Evolutionary conservation across 2,797 vertebrate species (phyloP), one percentile per base, ranked within the genome.

Genomic region (Margarornis squamiger): DNA sequence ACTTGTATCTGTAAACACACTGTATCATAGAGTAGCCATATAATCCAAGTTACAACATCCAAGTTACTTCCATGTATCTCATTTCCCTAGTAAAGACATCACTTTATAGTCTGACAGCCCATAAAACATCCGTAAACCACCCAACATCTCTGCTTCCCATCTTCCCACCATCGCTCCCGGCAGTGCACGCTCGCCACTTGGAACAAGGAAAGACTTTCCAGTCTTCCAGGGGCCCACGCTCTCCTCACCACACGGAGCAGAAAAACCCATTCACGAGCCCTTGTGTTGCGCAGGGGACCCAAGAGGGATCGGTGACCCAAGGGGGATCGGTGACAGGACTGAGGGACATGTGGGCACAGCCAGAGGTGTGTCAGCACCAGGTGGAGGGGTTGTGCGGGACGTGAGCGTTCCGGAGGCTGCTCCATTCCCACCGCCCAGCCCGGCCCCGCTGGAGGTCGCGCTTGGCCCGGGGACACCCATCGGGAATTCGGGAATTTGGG

Each of bases 291-390:
- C 43, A 4, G 30, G 9, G n/a, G 32, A 19, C 19, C 6, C 39
- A 17, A 6, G 11, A 36, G n/a, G 9, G 19, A 19, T 5, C 26
- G 8, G 57, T 8, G 34, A 58, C 17, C 57, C 57, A 52, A 32
- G 51, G 21, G n/a, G n/a, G 43, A 19, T 1, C 27, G 3, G 51
- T 7, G 41, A 34, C 51, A 15, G 0, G 13, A 20, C 54, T 12
- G 1, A 2, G 49, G 41, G 29, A 9, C 6, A 6, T 21, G 1
- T 0, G 24, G 30, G 7, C 67, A 18, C 54, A 10, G 68, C 39
- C 76, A 8, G 70, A 15, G 49, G 27, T 3, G n/a, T 24, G 5
- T 0, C 19, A 0, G 8, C 1, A 0, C 0, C 12, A n/a, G 32
- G 41, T 2, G 32, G 12, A 46, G 39, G 26, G 26, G 6, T 3